phyloP scores from a whole-genome alignment of 2,797 vertebrate genomes.

The Rhabdomys pumilio region DNA sequence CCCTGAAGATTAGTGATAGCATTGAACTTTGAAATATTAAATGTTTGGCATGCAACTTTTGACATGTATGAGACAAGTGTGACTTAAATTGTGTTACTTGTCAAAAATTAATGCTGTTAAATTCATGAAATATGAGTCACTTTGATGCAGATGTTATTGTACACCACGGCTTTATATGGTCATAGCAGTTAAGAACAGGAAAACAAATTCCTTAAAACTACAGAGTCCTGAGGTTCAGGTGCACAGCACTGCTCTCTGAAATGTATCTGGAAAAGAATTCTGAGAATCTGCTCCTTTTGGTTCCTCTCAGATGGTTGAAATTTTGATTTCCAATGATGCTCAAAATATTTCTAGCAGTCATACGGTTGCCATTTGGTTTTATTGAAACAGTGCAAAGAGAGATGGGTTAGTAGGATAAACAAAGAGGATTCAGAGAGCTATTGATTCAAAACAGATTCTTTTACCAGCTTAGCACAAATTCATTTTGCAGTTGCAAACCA shows the following conservation, averaged over 20 bases:
- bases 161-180: not conserved
- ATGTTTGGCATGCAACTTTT: not conserved
- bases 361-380: slow-evolving; percentile 85
- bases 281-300: slow-evolving; percentile 62
- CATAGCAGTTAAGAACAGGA: not conserved
- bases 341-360: slow-evolving; percentile 85
- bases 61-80: not conserved
- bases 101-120: slow-evolving; percentile 26
- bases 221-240: slow-evolving; percentile 59
- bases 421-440: slow-evolving; percentile 78
- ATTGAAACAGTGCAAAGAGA: slow-evolving; percentile 79
- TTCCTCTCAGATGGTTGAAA: slow-evolving; percentile 81
- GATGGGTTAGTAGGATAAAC: slow-evolving; percentile 81
- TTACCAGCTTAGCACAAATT: slow-evolving; percentile 73
- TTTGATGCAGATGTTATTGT: not conserved
- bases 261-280: slow-evolving; percentile 58
- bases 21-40: slow-evolving; percentile 51
- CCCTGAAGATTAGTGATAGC: slow-evolving; percentile 6
- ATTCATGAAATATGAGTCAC: not conserved
- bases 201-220: slow-evolving; percentile 27
- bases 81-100: not conserved
- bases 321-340: slow-evolving; percentile 81
- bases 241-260: slow-evolving; percentile 64
- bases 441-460: slow-evolving; percentile 83
- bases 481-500: slow-evolving; percentile 80